A percentile compares a stretch with the other conserved stretches of the same genome.
Conservation (phyloP, 2,888 invertebrate genomes). For the Callinectes sapidus region DNA sequence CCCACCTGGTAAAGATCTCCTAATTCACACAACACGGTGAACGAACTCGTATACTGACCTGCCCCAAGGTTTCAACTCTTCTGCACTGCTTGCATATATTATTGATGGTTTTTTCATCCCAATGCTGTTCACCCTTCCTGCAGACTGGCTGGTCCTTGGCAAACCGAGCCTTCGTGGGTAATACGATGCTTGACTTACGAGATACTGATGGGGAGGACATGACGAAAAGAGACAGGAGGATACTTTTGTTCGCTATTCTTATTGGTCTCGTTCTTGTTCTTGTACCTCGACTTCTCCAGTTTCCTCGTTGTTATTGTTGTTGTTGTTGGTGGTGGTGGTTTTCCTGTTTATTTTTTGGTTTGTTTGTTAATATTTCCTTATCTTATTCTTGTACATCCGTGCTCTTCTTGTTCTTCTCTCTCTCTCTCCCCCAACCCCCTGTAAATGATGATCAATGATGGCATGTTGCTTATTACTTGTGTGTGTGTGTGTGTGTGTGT, state of each 20-base stretch:
- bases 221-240: background rate
- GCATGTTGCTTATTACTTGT: too few relatives aligned
- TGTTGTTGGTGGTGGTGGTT: too few relatives aligned
- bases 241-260: background rate
- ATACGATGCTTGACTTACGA: background rate
- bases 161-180: background rate
- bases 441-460: too few relatives aligned
- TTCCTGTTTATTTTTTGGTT: too few relatives aligned
- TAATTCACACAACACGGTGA: background rate
- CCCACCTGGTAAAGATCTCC: background rate
- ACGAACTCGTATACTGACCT: background rate
- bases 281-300: background rate
- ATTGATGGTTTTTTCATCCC: background rate
- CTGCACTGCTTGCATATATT: background rate
- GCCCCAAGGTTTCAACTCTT: background rate
- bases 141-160: background rate
- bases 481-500: too few relatives aligned
- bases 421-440: too few relatives aligned
- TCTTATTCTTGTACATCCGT: too few relatives aligned
- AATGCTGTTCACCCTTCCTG: background rate
- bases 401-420: too few relatives aligned
- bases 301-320: background rate
- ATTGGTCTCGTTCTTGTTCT: background rate
- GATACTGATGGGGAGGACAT: background rate
- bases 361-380: too few relatives aligned